Evolutionary conservation across 2,797 vertebrate genomes (phyloP).

Genomic region (Alcedo atthis): DNA sequence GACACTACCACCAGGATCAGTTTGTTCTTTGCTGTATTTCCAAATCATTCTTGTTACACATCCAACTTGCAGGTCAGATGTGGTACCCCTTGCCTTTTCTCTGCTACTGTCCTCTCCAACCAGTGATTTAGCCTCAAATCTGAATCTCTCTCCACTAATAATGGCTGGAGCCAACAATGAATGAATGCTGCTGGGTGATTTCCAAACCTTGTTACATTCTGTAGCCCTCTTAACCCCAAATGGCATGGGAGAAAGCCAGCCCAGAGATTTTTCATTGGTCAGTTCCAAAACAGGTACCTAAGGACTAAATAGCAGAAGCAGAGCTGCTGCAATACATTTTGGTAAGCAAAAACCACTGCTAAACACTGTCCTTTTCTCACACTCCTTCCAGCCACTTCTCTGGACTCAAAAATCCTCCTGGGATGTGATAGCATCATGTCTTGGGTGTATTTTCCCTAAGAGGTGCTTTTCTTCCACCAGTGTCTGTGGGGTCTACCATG

Average conservation of each 20-base stretch:
- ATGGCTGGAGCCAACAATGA: background rate
- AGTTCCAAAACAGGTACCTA: background rate
- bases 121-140: background rate
- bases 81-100: background rate
- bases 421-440: fast-evolving
- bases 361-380: background rate
- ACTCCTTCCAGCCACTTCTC: background rate
- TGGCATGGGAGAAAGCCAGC: fast-evolving
- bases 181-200: background rate
- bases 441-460: background rate
- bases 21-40: slow-evolving; percentile 67
- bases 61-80: background rate
- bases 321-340: background rate
- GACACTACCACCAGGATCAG: slow-evolving; percentile 69
- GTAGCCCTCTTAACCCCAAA: background rate
- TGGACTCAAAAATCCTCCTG: background rate
- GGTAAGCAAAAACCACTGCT: background rate
- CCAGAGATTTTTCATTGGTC: background rate
- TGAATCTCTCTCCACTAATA: background rate
- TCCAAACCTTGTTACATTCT: background rate
- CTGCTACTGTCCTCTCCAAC: background rate
- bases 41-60: slow-evolving; percentile 35
- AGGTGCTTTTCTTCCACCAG: background rate
- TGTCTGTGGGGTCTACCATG: background rate
- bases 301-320: background rate